Evolutionary conservation across 2,888 invertebrate genomes (phyloP), one percentile per base, ranked within the genome.

Genomic region (Drosophila mayaguana): DNA sequence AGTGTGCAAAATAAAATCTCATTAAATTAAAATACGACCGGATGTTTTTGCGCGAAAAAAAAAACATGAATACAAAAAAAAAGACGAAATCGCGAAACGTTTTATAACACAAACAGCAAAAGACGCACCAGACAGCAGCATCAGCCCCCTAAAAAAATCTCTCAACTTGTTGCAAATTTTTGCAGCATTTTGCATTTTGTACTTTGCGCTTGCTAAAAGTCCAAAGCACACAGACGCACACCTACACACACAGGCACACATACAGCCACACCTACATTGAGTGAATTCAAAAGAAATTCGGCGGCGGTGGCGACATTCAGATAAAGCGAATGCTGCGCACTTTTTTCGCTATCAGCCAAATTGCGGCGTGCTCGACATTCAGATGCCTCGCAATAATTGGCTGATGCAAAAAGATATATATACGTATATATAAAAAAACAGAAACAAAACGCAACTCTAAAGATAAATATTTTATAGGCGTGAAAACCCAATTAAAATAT

Each of bases 1-100:
- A 65, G 69, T 54, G 68, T 63, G 79, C 83, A 83, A 73, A 89
- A 85, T 85, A 69, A 85, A 85, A 76, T 88, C 77, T 90, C 90
- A 84, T 90, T 86, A 88, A 86, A 86, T 88, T 74, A 89, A 90
- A 91, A 81, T 77, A 87, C 81, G 90, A 90, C 90, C 91, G 91
- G 91, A 91, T 91, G 91, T 90, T 91, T 91, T 91, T 74, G 81
- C 78, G 70, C 75, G 75, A 74, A 80, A 78, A 76, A 80, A 76
- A 69, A 78, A 61, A 50, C 36, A 77, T 45, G 46, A 59, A 38
- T 48, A 74, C 65, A 77, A 61, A 51, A 20, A 61, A 46, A 20
- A 51, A 51, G 32, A 51, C 34, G 32, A 75, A 72, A 78, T 64
- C 40, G 65, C 64, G 70, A 70, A 81, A 75, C 81, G 79, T 55